A percentile compares a stretch with the other conserved stretches of the same genome.
phyloP scores from a whole-genome alignment of 92 coral and sea anemone species.

The Zoanthus sansibaricus region DNA sequence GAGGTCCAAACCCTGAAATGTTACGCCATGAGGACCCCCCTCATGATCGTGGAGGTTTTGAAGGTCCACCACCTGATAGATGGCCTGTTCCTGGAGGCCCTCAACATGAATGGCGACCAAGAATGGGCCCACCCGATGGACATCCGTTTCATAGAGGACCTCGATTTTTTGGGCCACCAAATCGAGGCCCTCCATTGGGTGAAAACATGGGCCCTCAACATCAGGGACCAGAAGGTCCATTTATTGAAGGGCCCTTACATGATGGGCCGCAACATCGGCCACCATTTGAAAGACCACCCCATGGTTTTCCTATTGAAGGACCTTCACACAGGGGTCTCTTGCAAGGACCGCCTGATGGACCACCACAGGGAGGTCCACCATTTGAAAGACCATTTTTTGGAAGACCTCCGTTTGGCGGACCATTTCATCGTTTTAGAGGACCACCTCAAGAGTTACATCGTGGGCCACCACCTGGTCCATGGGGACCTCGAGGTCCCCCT shows the following conservation, averaged over 20 bases:
- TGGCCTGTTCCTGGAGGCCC: conserved; percentile 15
- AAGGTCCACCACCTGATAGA: conserved; percentile 10
- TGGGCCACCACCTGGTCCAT: conserved; percentile 67
- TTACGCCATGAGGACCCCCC: conserved; percentile 14
- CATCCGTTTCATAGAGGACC: conserved; percentile 23
- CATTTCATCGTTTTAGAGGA: conserved; percentile 74
- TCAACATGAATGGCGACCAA: conserved; percentile 10
- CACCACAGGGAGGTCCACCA: conserved; percentile 45
- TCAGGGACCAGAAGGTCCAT: conserved; percentile 18
- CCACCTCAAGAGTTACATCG: conserved; percentile 61
- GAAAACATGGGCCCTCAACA: background rate
- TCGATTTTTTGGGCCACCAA: background rate
- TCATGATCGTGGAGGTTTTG: background rate
- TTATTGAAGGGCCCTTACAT: conserved; percentile 23
- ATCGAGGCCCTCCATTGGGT: conserved; percentile 18
- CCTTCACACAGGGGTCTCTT: conserved; percentile 10
- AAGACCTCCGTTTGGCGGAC: conserved; percentile 64
- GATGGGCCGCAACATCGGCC: conserved; percentile 58
- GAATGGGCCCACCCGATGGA: conserved; percentile 17
- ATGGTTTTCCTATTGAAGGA: conserved; percentile 57
- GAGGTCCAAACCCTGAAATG: conserved; percentile 31
- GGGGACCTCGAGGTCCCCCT: conserved; percentile 80
- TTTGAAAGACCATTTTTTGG: conserved; percentile 49
- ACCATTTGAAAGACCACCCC: conserved; percentile 61
- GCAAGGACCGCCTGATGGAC: conserved; percentile 27